Conservation (phyloP, 1,140 invertebrate species). For the Babylonia areolata region DNA sequence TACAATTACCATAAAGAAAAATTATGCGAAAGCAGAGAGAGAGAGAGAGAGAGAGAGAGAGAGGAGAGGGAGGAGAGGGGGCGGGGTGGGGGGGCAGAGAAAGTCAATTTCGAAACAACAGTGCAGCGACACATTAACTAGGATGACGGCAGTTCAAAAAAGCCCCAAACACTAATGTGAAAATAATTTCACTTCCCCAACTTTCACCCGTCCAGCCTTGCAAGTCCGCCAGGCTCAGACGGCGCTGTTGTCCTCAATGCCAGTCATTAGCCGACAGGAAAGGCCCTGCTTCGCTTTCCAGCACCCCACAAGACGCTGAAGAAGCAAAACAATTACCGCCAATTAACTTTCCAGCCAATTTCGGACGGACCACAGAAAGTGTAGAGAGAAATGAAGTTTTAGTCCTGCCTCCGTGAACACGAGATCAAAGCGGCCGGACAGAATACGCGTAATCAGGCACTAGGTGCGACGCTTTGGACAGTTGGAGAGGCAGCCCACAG, state of each 20-base stretch:
- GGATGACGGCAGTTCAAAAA: too few species aligned
- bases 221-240: neutral
- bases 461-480: neutral
- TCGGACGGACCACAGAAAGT: neutral
- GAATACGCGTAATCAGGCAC: constrained; percentile 7
- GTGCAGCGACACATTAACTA: too few species aligned
- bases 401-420: neutral
- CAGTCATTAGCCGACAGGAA: constrained; percentile 15
- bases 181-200: constrained; percentile 30
- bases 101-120: too few species aligned
- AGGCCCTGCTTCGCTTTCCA: neutral
- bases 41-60: too few species aligned
- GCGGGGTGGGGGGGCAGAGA: too few species aligned
- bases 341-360: constrained; percentile 17
- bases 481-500: too few species aligned
- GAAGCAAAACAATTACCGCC: constrained; percentile 17
- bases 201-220: neutral
- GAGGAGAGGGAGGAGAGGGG: too few species aligned
- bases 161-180: constrained; percentile 28
- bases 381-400: neutral
- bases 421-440: neutral
- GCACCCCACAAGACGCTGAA: neutral
- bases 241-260: constrained; percentile 11
- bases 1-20: too few species aligned
- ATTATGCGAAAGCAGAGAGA: too few species aligned